Evolutionary conservation across 2,888 invertebrate genomes (phyloP).

Genomic region (Cotesia congregata): DNA sequence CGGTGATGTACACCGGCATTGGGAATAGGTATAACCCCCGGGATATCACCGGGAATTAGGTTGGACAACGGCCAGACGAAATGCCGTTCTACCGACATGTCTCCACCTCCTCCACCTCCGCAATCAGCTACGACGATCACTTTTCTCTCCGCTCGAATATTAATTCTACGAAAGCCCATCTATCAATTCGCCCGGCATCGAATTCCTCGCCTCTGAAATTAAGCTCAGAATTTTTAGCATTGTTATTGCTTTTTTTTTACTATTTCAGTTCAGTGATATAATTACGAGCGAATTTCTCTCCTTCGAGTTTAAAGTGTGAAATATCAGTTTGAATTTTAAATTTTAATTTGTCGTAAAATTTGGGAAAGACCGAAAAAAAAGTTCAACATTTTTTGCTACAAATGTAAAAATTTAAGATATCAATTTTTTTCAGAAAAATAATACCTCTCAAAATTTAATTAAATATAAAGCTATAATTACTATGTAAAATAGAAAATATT

Average conservation of each 20-base stretch:
- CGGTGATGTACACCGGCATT: conserved; percentile 27
- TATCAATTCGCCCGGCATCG: not conserved
- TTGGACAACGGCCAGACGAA: conserved; percentile 38
- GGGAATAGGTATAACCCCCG: not conserved
- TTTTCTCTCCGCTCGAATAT: conserved; percentile 20
- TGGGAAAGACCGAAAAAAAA: too few species aligned
- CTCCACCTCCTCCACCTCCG: not conserved
- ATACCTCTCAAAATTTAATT: too few species aligned
- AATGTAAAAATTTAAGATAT: too few species aligned
- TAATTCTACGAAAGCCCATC: not conserved
- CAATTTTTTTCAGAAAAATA: too few species aligned
- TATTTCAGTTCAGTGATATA: not conserved
- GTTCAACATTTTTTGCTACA: too few species aligned
- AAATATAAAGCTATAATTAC: too few species aligned
- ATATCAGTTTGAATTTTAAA: too few species aligned
- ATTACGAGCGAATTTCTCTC: too few species aligned
- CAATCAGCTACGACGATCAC: conserved; percentile 10
- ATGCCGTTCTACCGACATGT: conserved; percentile 2
- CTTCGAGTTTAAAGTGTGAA: too few species aligned
- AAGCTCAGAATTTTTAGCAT: not conserved
- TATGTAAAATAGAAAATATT: too few species aligned
- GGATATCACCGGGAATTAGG: conserved; percentile 32
- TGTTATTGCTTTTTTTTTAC: not conserved
- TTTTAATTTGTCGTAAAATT: too few species aligned
- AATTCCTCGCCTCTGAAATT: not conserved